Evolutionary conservation across 2,113 vertebrate species (phyloP).

Genomic region (Oncorhynchus mykiss): DNA sequence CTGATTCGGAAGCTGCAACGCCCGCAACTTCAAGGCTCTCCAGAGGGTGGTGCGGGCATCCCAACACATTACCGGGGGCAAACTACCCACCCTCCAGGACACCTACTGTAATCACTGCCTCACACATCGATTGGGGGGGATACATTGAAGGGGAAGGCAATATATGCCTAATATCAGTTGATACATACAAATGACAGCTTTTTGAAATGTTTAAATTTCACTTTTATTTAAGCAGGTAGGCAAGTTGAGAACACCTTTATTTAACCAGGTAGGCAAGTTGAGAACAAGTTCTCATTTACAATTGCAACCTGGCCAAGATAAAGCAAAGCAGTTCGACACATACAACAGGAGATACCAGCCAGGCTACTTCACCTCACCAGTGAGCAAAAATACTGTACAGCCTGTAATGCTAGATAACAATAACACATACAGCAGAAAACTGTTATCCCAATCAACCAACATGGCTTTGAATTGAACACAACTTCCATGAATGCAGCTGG

Average conservation of each 20-base stretch:
- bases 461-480: slow-evolving; percentile 58
- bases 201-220: no score
- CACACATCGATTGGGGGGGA: slow-evolving; percentile 71
- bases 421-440: slow-evolving; percentile 58
- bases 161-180: slow-evolving; percentile 65
- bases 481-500: slow-evolving; percentile 49
- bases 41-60: no score
- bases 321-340: no score
- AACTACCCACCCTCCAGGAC: no score
- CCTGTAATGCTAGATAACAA: slow-evolving; percentile 68
- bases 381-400: slow-evolving; percentile 36
- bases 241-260: no score
- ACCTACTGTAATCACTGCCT: slow-evolving; percentile 67
- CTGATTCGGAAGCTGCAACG: no score
- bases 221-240: no score
- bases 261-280: no score
- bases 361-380: slow-evolving; percentile 67
- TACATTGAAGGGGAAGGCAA: slow-evolving; percentile 76
- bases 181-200: slow-evolving; percentile 50
- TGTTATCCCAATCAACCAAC: slow-evolving; percentile 48
- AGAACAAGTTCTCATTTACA: no score
- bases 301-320: no score
- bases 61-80: no score
- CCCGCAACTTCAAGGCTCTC: no score
- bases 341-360: slow-evolving; percentile 53